phyloP scores from a whole-genome alignment of 2,113 vertebrate species.

The Nycticorax nycticorax region DNA sequence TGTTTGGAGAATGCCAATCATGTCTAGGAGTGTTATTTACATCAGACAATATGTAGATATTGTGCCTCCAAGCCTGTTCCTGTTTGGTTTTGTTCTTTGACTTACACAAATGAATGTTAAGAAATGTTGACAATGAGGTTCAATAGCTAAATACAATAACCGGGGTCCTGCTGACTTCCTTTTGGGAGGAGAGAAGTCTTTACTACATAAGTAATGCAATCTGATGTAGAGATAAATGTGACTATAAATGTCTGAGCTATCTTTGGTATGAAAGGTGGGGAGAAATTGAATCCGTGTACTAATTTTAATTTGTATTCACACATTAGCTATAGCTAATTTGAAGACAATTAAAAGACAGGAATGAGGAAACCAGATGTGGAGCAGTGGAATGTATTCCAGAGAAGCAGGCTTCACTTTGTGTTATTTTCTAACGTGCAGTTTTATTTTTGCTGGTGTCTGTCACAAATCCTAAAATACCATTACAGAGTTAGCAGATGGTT shows the following conservation, averaged over 20 bases:
- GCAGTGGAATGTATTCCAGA: constrained; percentile 24
- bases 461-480: constrained; percentile 75
- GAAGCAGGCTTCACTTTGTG: constrained; percentile 28
- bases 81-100: constrained; percentile 75
- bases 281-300: neutral
- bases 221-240: constrained; percentile 1
- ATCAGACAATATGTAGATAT: constrained; percentile 82
- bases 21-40: constrained; percentile 70
- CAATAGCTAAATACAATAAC: constrained; percentile 67
- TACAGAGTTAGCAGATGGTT: constrained; percentile 50
- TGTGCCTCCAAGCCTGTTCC: constrained; percentile 73
- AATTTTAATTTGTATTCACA: constrained; percentile 51
- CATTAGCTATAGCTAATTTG: constrained; percentile 39
- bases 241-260: neutral
- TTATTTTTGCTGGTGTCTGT: constrained; percentile 66
- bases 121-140: constrained; percentile 65
- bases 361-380: constrained; percentile 42
- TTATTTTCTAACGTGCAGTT: constrained; percentile 56
- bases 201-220: neutral
- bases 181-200: constrained; percentile 30
- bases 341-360: constrained; percentile 53
- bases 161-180: neutral
- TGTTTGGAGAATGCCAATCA: constrained; percentile 80
- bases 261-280: constrained; percentile 15
- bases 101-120: constrained; percentile 76